These are phyloP conservation scores for Picus viridis DNA, from an alignment of 2,797 vertebrate species.

Conservation along the genomic window DNA sequence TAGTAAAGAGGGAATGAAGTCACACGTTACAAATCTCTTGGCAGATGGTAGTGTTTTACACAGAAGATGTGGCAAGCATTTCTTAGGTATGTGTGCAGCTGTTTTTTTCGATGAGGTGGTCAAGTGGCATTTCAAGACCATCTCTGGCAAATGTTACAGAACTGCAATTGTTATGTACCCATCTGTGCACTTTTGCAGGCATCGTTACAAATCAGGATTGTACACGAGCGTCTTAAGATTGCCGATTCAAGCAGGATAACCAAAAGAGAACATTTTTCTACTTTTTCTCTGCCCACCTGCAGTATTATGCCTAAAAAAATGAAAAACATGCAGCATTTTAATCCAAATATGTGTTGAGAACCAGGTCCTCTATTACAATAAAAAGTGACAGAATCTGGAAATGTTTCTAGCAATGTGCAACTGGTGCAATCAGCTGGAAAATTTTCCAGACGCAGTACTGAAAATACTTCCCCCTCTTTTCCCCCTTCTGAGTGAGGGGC, in stretches of 20 bases:
- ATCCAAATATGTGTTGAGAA: neutral
- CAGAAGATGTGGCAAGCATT: neutral
- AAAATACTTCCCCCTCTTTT: neutral
- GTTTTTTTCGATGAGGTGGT: neutral
- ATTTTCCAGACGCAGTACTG: constrained; percentile 1
- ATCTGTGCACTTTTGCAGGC: neutral
- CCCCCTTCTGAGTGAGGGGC: neutral
- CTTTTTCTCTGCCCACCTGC: constrained; percentile 1
- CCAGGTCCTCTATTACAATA: neutral
- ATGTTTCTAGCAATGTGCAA: constrained; percentile 3
- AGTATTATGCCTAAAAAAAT: neutral
- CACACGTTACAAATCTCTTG: neutral
- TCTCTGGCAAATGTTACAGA: neutral
- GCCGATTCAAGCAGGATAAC: neutral
- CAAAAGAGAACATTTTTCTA: neutral
- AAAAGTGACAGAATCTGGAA: neutral
- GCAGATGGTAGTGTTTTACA: neutral
- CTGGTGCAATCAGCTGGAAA: constrained; percentile 29
- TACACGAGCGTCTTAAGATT: neutral
- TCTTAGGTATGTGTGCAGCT: neutral
- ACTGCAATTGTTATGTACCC: neutral
- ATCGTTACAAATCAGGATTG: neutral
- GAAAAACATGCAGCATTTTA: neutral
- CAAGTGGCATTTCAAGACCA: constrained; percentile 28
- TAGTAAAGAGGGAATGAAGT: neutral